Evolutionary conservation across 2,888 invertebrate species (phyloP).

Genomic region (Acanthococcus lagerstroemiae): DNA sequence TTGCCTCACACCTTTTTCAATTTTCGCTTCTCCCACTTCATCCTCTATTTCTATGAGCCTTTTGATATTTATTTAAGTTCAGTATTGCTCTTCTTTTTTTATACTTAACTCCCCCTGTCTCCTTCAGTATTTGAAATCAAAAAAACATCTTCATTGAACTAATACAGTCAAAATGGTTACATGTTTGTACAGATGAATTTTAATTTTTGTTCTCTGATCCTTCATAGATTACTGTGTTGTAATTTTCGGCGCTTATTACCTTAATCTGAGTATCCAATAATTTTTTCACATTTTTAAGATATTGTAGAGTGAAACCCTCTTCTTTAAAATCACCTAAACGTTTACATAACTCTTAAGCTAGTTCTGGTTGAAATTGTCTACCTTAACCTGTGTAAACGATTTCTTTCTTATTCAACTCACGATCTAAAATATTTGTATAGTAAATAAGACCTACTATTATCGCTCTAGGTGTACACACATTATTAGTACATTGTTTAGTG

Average conservation of each 20-base stretch:
- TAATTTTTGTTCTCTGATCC: neutral
- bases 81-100: too few species aligned
- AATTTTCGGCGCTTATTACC: neutral
- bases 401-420: neutral
- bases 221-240: neutral
- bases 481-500: slow-evolving; percentile 5
- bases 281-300: neutral
- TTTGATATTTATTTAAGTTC: too few species aligned
- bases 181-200: slow-evolving; percentile 1
- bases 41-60: too few species aligned
- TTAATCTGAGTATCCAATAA: neutral
- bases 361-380: neutral
- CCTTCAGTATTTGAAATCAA: too few species aligned
- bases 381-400: neutral
- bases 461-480: slow-evolving; percentile 1
- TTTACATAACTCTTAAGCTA: neutral
- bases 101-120: too few species aligned
- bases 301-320: neutral
- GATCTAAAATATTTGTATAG: neutral
- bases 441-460: slow-evolving; percentile 3
- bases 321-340: neutral
- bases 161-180: neutral
- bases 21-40: too few species aligned
- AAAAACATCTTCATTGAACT: neutral
- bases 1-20: too few species aligned